Evolutionary conservation across 2,888 invertebrate species (phyloP).

Genomic region (Euphydryas editha): DNA sequence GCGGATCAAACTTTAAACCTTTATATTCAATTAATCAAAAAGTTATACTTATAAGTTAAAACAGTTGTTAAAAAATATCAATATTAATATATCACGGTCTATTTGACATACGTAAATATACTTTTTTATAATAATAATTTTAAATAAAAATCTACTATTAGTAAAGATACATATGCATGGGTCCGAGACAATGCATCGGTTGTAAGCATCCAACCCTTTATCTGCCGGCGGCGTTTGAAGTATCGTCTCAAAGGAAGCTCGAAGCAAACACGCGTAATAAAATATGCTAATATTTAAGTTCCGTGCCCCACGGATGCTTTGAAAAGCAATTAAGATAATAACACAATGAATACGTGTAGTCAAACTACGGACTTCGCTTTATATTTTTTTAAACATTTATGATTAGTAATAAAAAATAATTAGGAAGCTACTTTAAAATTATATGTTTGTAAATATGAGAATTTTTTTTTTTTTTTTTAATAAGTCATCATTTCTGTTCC

Average conservation of each 20-base stretch:
- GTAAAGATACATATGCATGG: slow-evolving; percentile 14
- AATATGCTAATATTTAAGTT: slow-evolving; percentile 74
- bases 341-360: slow-evolving; percentile 6
- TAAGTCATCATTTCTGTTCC: too few species aligned
- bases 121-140: too few species aligned
- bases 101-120: neutral
- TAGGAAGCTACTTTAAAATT: neutral
- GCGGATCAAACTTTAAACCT: too few species aligned
- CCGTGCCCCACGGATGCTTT: slow-evolving; percentile 60
- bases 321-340: slow-evolving; percentile 53
- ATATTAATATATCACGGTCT: too few species aligned
- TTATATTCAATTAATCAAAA: too few species aligned
- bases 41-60: too few species aligned
- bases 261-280: slow-evolving; percentile 68
- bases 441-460: too few species aligned
- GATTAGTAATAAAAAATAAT: neutral
- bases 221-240: slow-evolving; percentile 59
- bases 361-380: neutral
- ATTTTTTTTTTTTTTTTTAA: too few species aligned
- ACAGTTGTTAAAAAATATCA: too few species aligned
- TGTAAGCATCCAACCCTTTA: slow-evolving; percentile 53
- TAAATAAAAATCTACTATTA: neutral
- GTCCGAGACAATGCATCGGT: slow-evolving; percentile 31
- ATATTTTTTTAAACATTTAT: neutral
- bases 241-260: slow-evolving; percentile 62